Percentiles rank a stretch among this genome's conserved stretches.
Conservation (phyloP, 1,140 invertebrate species). For the Bombyx mandarina region DNA sequence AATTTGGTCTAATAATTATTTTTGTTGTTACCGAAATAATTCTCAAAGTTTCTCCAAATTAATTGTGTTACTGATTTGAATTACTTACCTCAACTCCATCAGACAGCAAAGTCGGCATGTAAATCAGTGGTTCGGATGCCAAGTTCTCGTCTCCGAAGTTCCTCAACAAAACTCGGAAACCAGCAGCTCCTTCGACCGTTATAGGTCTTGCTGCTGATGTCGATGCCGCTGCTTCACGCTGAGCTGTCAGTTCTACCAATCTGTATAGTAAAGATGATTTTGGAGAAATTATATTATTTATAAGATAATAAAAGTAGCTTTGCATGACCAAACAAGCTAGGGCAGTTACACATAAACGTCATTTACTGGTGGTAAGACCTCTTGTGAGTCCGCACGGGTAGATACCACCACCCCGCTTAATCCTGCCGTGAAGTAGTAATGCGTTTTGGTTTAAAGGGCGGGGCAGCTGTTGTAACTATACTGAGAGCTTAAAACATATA, state of each 20-base stretch:
- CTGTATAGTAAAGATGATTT: conserved; percentile 22
- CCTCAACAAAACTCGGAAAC: conserved; percentile 67
- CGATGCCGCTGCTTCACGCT: conserved; percentile 61
- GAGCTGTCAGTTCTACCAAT: conserved; percentile 74
- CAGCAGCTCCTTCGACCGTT: conserved; percentile 38
- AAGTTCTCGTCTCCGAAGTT: conserved; percentile 72
- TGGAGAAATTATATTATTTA: too few relatives aligned
- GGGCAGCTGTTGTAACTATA: too few relatives aligned
- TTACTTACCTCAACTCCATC: conserved; percentile 48
- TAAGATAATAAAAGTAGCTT: too few relatives aligned
- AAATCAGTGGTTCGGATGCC: conserved; percentile 54
- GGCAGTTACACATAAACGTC: too few relatives aligned
- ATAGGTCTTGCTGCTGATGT: conserved; percentile 50
- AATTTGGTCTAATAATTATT: too few relatives aligned
- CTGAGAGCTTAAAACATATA: too few relatives aligned
- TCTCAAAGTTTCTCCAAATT: neutral
- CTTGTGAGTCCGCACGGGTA: too few relatives aligned
- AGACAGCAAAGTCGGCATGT: conserved; percentile 63
- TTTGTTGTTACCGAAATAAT: neutral
- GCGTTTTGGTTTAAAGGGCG: too few relatives aligned
- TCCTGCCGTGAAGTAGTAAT: too few relatives aligned
- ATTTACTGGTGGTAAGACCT: too few relatives aligned
- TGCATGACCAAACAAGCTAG: too few relatives aligned
- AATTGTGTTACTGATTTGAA: neutral
- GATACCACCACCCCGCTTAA: too few relatives aligned